Percentiles rank a stretch among this genome's conserved stretches.
Conservation (phyloP, 1,140 invertebrate genomes). For the Drosophila varians region DNA sequence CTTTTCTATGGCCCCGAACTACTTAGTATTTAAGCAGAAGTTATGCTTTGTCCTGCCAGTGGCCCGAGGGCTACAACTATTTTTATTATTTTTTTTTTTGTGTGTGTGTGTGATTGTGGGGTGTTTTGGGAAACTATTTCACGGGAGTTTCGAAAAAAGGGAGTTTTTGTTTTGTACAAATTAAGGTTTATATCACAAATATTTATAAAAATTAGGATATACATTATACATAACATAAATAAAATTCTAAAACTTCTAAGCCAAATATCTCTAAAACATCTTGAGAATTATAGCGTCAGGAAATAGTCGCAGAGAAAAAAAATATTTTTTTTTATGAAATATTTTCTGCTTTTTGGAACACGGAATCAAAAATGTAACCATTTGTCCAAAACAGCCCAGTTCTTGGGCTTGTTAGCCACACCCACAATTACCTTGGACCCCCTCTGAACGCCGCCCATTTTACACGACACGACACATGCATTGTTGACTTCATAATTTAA, state of each 20-base stretch:
- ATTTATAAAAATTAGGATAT: too few relatives aligned
- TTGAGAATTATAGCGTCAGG: too few relatives aligned
- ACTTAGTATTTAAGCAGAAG: constrained; percentile 64
- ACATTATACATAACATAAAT: too few relatives aligned
- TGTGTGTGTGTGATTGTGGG: too few relatives aligned
- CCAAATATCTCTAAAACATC: too few relatives aligned
- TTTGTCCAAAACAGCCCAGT: not conserved
- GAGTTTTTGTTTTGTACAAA: not conserved
- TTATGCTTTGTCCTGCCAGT: constrained; percentile 31
- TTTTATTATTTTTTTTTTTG: not conserved
- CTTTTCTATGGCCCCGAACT: constrained; percentile 45
- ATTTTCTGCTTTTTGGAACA: not conserved
- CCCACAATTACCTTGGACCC: constrained; percentile 16
- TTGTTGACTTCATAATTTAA: constrained; percentile 45
- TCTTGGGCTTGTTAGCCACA: constrained; percentile 23
- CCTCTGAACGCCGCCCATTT: not conserved
- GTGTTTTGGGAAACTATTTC: not conserved
- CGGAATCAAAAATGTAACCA: constrained; percentile 6
- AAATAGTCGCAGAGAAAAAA: too few relatives aligned
- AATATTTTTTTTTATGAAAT: too few relatives aligned
- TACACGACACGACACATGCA: constrained; percentile 18
- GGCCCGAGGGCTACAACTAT: not conserved
- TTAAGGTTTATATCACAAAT: too few relatives aligned
- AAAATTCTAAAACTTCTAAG: too few relatives aligned
- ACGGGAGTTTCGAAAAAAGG: not conserved